Percentiles rank a stretch among this genome's conserved stretches.
Conservation (phyloP, 2,113 vertebrate genomes). For the Peucedramus taeniatus region DNA sequence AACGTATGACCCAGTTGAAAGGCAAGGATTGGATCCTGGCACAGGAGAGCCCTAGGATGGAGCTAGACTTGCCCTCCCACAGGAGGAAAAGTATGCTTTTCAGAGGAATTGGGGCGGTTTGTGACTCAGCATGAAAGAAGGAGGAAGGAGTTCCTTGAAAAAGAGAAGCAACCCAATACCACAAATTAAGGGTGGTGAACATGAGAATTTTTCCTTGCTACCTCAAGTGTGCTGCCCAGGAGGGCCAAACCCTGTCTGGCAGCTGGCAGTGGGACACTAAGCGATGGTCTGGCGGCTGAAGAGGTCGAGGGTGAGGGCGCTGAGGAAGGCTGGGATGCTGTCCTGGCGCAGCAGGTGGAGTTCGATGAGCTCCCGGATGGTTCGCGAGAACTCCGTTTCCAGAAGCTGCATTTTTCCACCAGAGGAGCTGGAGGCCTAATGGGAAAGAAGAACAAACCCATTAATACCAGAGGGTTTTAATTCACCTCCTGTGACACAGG, state of each 20-base stretch:
- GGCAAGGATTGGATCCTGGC: not conserved
- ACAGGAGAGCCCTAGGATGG: not conserved
- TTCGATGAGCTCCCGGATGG: conserved; percentile 83
- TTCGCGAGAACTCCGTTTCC: conserved; percentile 89
- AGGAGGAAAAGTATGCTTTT: not conserved
- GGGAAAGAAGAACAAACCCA: not conserved
- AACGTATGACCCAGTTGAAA: not conserved
- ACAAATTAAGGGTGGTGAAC: not conserved
- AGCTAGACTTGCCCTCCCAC: not conserved
- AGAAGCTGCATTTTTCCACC: conserved; percentile 89
- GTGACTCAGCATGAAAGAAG: not conserved
- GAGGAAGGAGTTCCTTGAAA: not conserved
- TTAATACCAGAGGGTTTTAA: not conserved
- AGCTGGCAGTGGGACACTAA: conserved; percentile 30
- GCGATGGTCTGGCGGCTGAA: conserved; percentile 89
- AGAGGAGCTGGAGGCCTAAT: conserved; percentile 72
- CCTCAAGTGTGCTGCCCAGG: not conserved
- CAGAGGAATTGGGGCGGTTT: not conserved
- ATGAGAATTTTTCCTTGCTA: not conserved
- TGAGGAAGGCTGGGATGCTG: conserved; percentile 96
- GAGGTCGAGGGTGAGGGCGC: conserved; percentile 92
- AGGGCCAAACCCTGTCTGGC: not conserved
- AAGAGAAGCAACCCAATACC: not conserved
- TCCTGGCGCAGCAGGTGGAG: conserved; percentile 92
- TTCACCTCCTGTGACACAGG: fast-evolving